Conservation (phyloP, 1,140 invertebrate genomes). For the Halyomorpha halys region DNA sequence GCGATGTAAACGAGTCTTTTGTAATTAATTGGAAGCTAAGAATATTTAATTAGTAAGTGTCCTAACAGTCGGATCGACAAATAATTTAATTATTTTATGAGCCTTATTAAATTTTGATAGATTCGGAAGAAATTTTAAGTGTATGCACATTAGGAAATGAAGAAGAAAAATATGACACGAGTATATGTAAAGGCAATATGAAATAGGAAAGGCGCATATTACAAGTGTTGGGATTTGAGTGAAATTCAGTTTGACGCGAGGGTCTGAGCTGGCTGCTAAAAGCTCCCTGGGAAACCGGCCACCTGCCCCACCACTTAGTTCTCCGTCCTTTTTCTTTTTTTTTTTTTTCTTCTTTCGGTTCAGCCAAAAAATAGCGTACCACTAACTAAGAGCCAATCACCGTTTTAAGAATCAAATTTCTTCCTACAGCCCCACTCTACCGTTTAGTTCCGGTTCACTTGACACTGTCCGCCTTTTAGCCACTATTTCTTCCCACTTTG, state of each 20-base stretch:
- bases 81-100: too few relatives aligned
- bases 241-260: background rate
- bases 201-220: background rate
- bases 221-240: background rate
- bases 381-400: conserved; percentile 17
- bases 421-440: background rate
- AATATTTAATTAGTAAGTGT: too few relatives aligned
- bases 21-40: too few relatives aligned
- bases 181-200: too few relatives aligned
- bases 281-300: conserved; percentile 15
- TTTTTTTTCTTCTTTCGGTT: conserved; percentile 1
- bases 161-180: too few relatives aligned
- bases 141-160: too few relatives aligned
- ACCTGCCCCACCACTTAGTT: conserved; percentile 14
- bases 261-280: background rate
- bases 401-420: conserved; percentile 19
- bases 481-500: background rate
- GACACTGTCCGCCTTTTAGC: background rate
- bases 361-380: conserved; percentile 11
- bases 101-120: too few relatives aligned
- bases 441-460: conserved; percentile 1
- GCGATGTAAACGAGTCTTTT: too few relatives aligned
- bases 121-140: too few relatives aligned
- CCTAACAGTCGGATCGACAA: too few relatives aligned
- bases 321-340: conserved; percentile 12